phyloP scores from a whole-genome alignment of 2,888 invertebrate species.

The Caenorhabditis sp. region DNA sequence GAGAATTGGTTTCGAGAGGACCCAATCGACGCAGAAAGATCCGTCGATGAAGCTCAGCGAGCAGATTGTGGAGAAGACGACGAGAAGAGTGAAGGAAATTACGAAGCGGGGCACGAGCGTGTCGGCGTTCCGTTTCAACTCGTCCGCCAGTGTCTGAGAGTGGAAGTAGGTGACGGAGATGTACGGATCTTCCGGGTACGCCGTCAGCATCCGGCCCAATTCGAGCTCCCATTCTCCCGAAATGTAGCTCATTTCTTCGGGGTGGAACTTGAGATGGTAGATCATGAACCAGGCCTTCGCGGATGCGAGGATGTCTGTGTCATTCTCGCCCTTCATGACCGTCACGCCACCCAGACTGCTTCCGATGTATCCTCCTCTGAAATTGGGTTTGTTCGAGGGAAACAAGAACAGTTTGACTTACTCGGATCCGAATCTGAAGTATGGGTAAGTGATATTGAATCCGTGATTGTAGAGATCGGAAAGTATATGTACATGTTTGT shows the following conservation, averaged over 20 bases:
- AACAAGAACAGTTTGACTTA: conserved; percentile 49
- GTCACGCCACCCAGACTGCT: conserved; percentile 76
- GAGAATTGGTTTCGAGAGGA: conserved; percentile 88
- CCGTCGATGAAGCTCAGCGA: conserved; percentile 86
- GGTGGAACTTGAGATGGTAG: conserved; percentile 78
- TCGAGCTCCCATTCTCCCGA: conserved; percentile 79
- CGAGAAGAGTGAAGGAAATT: conserved; percentile 74
- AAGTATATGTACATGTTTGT: conserved; percentile 75
- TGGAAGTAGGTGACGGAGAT: conserved; percentile 78
- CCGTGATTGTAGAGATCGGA: conserved; percentile 75
- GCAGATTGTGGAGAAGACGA: conserved; percentile 76
- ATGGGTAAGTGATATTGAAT: conserved; percentile 78
- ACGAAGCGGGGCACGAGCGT: conserved; percentile 81
- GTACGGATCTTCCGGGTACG: conserved; percentile 72
- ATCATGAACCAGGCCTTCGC: conserved; percentile 79
- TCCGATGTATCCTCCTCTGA: conserved; percentile 76
- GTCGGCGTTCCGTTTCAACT: conserved; percentile 91
- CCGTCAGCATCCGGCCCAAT: conserved; percentile 66
- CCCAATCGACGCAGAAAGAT: conserved; percentile 84
- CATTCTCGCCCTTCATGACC: conserved; percentile 69
- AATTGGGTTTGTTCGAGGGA: conserved; percentile 3
- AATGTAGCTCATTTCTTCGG: conserved; percentile 74
- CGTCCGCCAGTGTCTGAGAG: conserved; percentile 90
- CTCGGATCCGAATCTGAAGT: conserved; percentile 75
- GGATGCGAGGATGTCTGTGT: conserved; percentile 65